These are phyloP conservation scores for Brachionus calyciflorus DNA, from an alignment of 1,140 invertebrate species.

Conservation along the genomic window DNA sequence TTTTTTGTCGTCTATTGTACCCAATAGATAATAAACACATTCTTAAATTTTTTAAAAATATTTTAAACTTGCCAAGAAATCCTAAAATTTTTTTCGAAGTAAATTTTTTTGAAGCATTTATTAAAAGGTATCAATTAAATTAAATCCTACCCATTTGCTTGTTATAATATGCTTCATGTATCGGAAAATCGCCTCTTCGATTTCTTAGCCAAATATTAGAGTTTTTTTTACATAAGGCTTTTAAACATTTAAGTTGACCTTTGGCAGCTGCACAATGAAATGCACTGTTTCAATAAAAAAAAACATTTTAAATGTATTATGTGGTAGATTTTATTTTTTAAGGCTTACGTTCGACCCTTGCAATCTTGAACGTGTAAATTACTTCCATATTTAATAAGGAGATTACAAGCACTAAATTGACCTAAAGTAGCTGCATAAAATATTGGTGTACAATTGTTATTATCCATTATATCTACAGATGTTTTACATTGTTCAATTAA, in stretches of 20 bases:
- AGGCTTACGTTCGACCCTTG: constrained; percentile 32
- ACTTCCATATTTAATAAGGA: constrained; percentile 79
- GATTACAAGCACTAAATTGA: constrained; percentile 85
- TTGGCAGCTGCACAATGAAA: constrained; percentile 87
- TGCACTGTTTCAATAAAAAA: constrained; percentile 61
- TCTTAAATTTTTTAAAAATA: background rate
- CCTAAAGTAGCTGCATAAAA: constrained; percentile 94
- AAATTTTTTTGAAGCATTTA: too few relatives aligned
- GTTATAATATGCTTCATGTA: constrained; percentile 90
- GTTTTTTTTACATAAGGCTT: constrained; percentile 70
- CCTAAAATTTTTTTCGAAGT: too few relatives aligned
- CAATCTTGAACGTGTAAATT: constrained; percentile 43
- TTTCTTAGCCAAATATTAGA: constrained; percentile 89
- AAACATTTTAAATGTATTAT: constrained; percentile 3
- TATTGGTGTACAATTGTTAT: constrained; percentile 77
- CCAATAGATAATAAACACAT: constrained; percentile 47
- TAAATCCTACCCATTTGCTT: constrained; percentile 71
- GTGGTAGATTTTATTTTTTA: constrained; percentile 21
- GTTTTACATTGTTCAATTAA: constrained; percentile 64
- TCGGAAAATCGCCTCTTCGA: constrained; percentile 79
- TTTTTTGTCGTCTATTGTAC: constrained; percentile 68
- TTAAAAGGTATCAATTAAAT: too few relatives aligned
- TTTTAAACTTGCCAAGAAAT: background rate
- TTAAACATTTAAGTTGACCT: constrained; percentile 81
- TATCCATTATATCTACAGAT: constrained; percentile 70